Conservation (phyloP, 2,113 vertebrate species). For the Brachypodius melanocephalos region DNA sequence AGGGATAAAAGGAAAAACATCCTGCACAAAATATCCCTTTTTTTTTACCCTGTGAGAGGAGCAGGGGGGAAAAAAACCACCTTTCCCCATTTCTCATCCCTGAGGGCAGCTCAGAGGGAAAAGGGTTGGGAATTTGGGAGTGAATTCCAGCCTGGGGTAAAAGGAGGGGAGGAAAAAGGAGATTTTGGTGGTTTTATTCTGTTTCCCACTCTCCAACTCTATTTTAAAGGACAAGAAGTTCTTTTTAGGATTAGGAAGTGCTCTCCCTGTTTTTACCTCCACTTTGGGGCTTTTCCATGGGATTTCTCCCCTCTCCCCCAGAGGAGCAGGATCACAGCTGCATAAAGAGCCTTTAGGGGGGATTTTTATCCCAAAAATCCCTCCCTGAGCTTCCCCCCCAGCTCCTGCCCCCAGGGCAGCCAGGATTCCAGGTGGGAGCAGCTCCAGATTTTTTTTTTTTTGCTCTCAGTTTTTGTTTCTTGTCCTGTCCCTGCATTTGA, state of each 20-base stretch:
- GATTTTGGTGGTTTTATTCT: background rate
- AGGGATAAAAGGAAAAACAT: background rate
- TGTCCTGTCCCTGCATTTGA: background rate
- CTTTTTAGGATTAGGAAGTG: background rate
- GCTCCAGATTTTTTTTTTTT: background rate
- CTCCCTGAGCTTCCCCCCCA: too few relatives aligned
- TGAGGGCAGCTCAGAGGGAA: fast-evolving
- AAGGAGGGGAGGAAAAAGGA: background rate
- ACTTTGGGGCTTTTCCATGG: background rate
- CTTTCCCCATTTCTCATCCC: background rate
- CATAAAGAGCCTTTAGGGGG: fast-evolving
- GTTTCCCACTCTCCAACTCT: background rate
- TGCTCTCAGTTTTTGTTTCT: background rate
- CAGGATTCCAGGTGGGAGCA: fast-evolving
- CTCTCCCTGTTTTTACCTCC: background rate
- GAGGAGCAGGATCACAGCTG: background rate
- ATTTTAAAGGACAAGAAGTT: background rate
- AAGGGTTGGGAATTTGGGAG: background rate
- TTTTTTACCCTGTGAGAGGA: background rate
- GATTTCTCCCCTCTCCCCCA: background rate
- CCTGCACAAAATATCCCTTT: background rate
- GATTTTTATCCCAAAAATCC: background rate
- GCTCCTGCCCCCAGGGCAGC: too few relatives aligned
- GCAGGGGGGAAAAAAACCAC: background rate
- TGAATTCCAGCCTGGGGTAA: background rate